phyloP scores from a whole-genome alignment of 2,113 vertebrate species.

The Leptosomus discolor region DNA sequence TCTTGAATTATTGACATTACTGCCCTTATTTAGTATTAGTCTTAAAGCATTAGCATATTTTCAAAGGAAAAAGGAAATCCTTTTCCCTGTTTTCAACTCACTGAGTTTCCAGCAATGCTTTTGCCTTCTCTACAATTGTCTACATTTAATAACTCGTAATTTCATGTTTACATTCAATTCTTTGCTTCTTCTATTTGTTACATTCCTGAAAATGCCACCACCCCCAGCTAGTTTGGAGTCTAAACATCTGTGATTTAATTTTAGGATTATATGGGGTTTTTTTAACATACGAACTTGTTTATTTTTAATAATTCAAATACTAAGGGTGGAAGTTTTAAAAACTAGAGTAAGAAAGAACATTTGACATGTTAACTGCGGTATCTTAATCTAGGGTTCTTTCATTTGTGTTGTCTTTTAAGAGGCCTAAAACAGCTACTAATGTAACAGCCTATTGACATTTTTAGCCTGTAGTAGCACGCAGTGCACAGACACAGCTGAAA shows the following conservation, averaged over 20 bases:
- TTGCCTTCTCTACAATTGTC: not conserved
- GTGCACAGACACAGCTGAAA: conserved; percentile 13
- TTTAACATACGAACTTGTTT: not conserved
- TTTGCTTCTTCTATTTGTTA: not conserved
- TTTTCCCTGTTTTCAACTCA: not conserved
- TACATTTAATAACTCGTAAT: not conserved
- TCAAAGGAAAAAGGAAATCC: not conserved
- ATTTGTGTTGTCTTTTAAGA: not conserved
- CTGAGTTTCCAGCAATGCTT: not conserved
- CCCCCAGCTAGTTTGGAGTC: not conserved
- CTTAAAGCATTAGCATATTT: not conserved
- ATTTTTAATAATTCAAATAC: not conserved
- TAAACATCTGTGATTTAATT: not conserved
- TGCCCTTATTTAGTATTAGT: not conserved
- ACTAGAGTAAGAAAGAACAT: not conserved
- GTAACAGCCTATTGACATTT: conserved; percentile 11
- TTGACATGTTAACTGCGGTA: not conserved
- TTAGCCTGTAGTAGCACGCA: conserved; percentile 21
- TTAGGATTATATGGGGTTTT: not conserved
- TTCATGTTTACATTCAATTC: not conserved
- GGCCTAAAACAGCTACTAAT: not conserved
- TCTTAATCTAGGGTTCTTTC: not conserved
- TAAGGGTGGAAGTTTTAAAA: not conserved
- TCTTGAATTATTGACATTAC: not conserved
- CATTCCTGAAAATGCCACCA: not conserved